A percentile compares a stretch with the other conserved stretches of the same genome.
Evolutionary conservation across 2,113 vertebrate genomes (phyloP).

Genomic region (Hemicordylus capensis): DNA sequence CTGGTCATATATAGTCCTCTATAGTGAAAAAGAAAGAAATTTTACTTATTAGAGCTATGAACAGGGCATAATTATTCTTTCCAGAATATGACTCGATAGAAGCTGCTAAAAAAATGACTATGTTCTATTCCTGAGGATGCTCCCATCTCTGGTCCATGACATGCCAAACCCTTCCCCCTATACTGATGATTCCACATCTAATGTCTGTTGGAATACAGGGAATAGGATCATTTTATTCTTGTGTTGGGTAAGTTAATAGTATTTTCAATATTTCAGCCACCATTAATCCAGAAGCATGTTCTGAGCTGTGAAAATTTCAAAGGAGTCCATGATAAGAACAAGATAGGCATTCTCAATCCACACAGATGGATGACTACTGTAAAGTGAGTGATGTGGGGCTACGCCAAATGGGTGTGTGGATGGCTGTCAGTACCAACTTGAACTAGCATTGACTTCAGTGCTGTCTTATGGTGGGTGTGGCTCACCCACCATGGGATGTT

Average conservation of each 20-base stretch:
- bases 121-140: not conserved
- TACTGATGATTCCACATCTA: not conserved
- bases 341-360: not conserved
- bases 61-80: slow-evolving; percentile 40
- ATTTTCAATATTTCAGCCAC: not conserved
- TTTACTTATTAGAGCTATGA: slow-evolving; percentile 38
- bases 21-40: slow-evolving; percentile 35
- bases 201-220: not conserved
- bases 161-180: not conserved
- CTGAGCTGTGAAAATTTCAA: not conserved
- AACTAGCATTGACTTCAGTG: not conserved
- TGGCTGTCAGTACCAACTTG: no score
- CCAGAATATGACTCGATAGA: slow-evolving; percentile 42
- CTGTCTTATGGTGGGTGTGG: not conserved
- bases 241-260: not conserved
- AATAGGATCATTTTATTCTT: not conserved
- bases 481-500: not conserved
- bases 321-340: not conserved
- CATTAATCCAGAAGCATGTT: not conserved
- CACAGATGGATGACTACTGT: not conserved
- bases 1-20: slow-evolving; percentile 48
- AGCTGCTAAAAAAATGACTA: not conserved
- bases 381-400: not conserved
- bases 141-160: not conserved
- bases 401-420: not conserved